These are phyloP conservation scores for Otolemur garnettii DNA, from an alignment of 2,113 vertebrate species.

Conservation along the genomic window DNA sequence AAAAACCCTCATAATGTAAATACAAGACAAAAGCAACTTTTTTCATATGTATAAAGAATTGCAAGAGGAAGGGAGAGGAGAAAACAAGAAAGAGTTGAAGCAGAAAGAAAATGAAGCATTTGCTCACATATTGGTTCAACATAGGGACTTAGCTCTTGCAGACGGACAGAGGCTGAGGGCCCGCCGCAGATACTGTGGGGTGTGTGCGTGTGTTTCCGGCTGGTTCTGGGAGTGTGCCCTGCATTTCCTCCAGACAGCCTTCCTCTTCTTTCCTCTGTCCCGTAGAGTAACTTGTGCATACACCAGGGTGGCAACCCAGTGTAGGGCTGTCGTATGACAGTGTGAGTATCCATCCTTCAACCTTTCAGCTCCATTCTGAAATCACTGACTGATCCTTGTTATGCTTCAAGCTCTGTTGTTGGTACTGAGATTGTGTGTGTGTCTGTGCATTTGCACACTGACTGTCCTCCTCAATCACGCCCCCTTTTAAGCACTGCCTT, in stretches of 20 bases:
- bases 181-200: neutral
- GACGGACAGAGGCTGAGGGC: neutral
- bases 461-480: neutral
- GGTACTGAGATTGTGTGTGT: neutral
- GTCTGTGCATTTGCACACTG: neutral
- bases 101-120: neutral
- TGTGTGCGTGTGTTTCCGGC: neutral
- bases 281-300: neutral
- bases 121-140: neutral
- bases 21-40: neutral
- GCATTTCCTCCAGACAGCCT: neutral
- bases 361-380: neutral
- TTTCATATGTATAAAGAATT: neutral
- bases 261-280: neutral
- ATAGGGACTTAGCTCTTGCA: neutral
- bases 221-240: neutral
- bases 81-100: neutral
- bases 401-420: neutral
- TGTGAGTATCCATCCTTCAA: neutral
- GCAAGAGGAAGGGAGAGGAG: neutral
- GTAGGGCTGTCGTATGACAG: neutral
- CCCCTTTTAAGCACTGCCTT: neutral
- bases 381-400: too few species aligned
- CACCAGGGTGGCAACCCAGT: neutral
- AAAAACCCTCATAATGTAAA: neutral